A percentile compares a stretch with the other conserved stretches of the same genome.
Conservation (phyloP, 2,797 vertebrate genomes). For the Hemitrygon akajei region DNA sequence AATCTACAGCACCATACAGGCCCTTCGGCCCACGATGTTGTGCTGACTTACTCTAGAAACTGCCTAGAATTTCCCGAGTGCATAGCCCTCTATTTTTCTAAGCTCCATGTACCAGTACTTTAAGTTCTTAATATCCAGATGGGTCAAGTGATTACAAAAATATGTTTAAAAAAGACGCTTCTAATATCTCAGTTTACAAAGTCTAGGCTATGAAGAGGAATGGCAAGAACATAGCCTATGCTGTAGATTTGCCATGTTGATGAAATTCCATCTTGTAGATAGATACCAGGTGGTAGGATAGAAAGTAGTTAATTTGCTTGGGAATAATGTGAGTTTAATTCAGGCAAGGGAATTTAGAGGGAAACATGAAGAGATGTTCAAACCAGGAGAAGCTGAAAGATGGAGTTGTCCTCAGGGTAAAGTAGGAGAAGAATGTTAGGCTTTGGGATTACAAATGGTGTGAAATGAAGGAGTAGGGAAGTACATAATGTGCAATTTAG, state of each 20-base stretch:
- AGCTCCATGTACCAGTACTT: too few species aligned
- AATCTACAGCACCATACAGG: too few species aligned
- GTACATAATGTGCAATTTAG: background rate
- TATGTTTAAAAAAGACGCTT: background rate
- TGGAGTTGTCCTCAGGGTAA: background rate
- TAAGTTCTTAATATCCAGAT: too few species aligned
- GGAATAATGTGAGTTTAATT: background rate
- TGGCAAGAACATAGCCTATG: background rate
- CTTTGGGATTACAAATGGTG: background rate
- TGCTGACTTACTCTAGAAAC: too few species aligned
- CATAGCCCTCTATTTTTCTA: too few species aligned
- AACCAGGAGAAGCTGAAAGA: background rate
- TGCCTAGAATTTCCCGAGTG: too few species aligned
- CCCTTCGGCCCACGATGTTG: too few species aligned
- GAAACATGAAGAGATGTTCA: background rate
- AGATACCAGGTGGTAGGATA: background rate
- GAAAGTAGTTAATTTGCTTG: background rate
- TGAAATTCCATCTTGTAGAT: background rate
- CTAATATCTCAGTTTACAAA: background rate
- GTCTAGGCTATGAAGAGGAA: background rate
- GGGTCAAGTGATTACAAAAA: too few species aligned
- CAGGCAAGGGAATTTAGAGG: background rate
- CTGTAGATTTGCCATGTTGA: background rate
- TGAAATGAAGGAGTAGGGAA: background rate
- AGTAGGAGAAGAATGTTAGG: background rate